A percentile compares a stretch with the other conserved stretches of the same genome.
Evolutionary conservation across 1,140 invertebrate genomes (phyloP).

Genomic region (Sitophilus oryzae): DNA sequence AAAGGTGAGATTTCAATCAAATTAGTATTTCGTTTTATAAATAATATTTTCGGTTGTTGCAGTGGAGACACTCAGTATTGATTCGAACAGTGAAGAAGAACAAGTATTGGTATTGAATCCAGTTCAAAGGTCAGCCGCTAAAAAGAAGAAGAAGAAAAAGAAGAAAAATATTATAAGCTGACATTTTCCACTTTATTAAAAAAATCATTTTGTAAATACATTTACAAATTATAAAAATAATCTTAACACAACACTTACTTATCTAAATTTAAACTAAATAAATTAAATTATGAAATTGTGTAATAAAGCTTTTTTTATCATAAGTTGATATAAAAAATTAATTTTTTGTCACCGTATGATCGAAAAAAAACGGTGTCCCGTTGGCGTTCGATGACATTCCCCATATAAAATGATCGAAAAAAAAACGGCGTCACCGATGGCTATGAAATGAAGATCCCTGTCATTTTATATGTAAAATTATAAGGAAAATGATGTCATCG

Average conservation of each 20-base stretch:
- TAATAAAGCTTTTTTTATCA: constrained; percentile 3
- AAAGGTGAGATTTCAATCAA: constrained; percentile 9
- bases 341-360: too few relatives aligned
- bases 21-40: neutral
- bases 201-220: constrained; percentile 32
- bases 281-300: constrained; percentile 7
- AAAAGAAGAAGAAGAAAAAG: constrained; percentile 30
- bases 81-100: constrained; percentile 40
- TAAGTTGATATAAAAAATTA: too few relatives aligned
- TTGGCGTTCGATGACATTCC: too few relatives aligned
- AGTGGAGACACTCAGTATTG: constrained; percentile 9
- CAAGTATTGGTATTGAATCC: constrained; percentile 34
- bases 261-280: constrained; percentile 15
- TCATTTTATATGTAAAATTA: too few relatives aligned
- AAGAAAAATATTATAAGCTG: neutral
- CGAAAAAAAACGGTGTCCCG: too few relatives aligned
- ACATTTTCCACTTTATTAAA: constrained; percentile 1
- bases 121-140: constrained; percentile 7
- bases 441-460: too few relatives aligned
- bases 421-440: too few relatives aligned
- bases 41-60: constrained; percentile 3
- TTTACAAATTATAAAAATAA: constrained; percentile 26
- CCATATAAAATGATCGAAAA: too few relatives aligned
- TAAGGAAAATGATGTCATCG: too few relatives aligned
- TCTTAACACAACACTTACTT: constrained; percentile 7